Evolutionary conservation across 2,888 invertebrate species (phyloP).

Genomic region (Mimachlamys varia): DNA sequence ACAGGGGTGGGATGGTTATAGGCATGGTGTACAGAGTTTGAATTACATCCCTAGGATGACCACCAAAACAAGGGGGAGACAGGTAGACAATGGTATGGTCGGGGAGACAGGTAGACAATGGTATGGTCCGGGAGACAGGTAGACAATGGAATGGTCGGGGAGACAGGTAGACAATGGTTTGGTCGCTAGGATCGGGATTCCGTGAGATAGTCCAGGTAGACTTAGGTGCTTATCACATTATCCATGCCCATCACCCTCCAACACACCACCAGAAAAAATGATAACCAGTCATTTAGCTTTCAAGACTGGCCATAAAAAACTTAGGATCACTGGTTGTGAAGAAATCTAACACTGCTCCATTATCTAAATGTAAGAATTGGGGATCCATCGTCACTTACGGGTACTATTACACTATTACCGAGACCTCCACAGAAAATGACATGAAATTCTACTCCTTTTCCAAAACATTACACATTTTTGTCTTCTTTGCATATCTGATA

Average conservation of each 20-base stretch:
- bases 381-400: background rate
- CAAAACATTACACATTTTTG: constrained; percentile 22
- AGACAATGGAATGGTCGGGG: too few relatives aligned
- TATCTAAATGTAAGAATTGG: background rate
- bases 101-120: background rate
- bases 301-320: constrained; percentile 25
- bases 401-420: background rate
- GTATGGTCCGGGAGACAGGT: background rate
- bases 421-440: background rate
- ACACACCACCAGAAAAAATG: background rate
- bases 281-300: constrained; percentile 33
- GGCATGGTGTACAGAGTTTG: too few relatives aligned
- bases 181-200: background rate
- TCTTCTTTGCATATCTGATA: background rate
- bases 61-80: background rate
- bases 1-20: background rate
- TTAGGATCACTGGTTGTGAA: background rate
- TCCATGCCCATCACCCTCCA: background rate
- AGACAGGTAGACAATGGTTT: background rate
- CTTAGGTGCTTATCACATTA: constrained; percentile 5
- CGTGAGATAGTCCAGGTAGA: background rate
- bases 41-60: background rate
- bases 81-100: too few relatives aligned
- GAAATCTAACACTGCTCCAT: background rate
- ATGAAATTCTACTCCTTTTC: background rate